A percentile compares a stretch with the other conserved stretches of the same genome.
phyloP scores from a whole-genome alignment of 2,797 vertebrate species.

The Hapalemur alaotrensis region DNA sequence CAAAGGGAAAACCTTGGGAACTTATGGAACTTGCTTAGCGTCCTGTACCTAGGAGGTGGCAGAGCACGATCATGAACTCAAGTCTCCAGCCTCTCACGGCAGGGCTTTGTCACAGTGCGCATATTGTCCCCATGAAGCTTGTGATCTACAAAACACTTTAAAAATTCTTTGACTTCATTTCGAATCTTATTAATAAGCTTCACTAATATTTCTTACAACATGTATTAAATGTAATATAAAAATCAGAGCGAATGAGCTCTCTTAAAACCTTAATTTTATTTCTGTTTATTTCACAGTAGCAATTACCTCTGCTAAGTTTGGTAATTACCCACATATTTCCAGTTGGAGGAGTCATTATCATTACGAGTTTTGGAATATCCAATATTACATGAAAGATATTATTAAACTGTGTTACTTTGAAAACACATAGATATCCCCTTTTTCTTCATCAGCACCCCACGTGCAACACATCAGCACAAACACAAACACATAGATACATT shows the following conservation, averaged over 20 bases:
- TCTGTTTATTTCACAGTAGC: not conserved
- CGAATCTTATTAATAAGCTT: not conserved
- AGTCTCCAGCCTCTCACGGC: not conserved
- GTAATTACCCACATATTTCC: not conserved
- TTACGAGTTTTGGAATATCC: not conserved
- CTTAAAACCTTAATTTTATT: not conserved
- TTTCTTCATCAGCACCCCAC: not conserved
- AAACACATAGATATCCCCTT: not conserved
- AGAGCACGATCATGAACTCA: not conserved
- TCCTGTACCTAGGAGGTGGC: rapidly evolving
- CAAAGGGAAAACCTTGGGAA: not conserved
- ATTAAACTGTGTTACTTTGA: not conserved
- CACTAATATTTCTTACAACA: not conserved
- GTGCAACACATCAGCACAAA: not conserved
- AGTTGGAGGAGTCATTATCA: not conserved
- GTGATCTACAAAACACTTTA: not conserved
- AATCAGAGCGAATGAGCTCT: not conserved
- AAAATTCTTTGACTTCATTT: not conserved
- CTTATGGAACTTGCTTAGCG: not conserved
- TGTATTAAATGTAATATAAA: not conserved
- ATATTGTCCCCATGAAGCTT: not conserved
- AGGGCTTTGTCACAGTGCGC: rapidly evolving
- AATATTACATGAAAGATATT: not conserved
- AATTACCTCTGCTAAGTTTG: not conserved
- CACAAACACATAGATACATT: not conserved